A percentile compares a stretch with the other conserved stretches of the same genome.
phyloP scores from a whole-genome alignment of 2,797 vertebrate species.

The Oreochromis mossambicus region DNA sequence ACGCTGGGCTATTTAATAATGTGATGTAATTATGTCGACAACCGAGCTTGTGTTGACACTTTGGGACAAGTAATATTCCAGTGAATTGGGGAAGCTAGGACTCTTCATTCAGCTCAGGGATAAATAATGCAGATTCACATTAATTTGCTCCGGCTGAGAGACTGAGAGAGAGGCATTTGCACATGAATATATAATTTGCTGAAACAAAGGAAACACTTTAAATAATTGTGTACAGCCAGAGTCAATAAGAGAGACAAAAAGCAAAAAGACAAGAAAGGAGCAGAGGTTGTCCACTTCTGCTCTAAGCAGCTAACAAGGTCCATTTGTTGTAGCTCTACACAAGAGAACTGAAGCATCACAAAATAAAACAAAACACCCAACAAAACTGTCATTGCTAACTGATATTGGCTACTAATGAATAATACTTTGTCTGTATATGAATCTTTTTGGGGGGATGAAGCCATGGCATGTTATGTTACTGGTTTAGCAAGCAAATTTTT shows the following conservation, averaged over 20 bases:
- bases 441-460: not conserved
- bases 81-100: conserved; percentile 16
- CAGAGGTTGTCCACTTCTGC: not conserved
- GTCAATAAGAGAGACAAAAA: not conserved
- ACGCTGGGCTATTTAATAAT: conserved; percentile 28
- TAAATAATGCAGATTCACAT: conserved; percentile 60
- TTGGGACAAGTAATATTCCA: conserved; percentile 36
- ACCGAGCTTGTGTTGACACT: conserved; percentile 42
- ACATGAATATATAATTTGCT: conserved; percentile 46
- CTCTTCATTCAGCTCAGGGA: conserved; percentile 47
- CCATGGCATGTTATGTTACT: not conserved
- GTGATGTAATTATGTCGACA: conserved; percentile 47
- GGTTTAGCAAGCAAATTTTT: not conserved
- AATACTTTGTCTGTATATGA: not conserved
- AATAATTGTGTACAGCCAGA: not conserved
- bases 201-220: conserved; percentile 36
- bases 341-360: not conserved
- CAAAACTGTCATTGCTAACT: not conserved
- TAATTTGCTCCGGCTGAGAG: conserved; percentile 19
- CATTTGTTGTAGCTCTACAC: not conserved
- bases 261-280: not conserved
- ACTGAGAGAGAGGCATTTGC: conserved; percentile 8
- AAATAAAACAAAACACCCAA: not conserved
- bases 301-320: not conserved
- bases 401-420: not conserved